A percentile compares a stretch with the other conserved stretches of the same genome.
phyloP scores from a whole-genome alignment of 2,113 vertebrate genomes.

The Zapornia atra region DNA sequence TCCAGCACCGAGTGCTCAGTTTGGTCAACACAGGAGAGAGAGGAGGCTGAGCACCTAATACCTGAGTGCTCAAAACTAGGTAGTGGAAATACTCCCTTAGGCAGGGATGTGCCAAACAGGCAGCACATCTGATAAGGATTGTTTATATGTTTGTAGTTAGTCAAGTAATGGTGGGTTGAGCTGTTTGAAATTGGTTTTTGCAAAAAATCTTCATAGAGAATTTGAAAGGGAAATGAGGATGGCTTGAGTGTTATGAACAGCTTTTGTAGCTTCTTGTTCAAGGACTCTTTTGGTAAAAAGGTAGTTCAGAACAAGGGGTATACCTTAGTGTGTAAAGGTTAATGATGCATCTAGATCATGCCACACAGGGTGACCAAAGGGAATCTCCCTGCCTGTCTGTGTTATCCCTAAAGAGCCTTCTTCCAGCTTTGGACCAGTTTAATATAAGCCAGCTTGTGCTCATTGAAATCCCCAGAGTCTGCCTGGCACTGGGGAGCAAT shows the following conservation, averaged over 20 bases:
- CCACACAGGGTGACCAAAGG: neutral
- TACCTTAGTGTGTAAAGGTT: neutral
- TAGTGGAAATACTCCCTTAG: neutral
- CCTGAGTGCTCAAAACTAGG: neutral
- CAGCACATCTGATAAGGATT: neutral
- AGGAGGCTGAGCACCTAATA: neutral
- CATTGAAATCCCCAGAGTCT: slow-evolving; percentile 3
- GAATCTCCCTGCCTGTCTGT: neutral
- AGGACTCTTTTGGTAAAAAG: neutral
- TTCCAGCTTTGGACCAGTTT: neutral
- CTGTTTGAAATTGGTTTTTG: neutral
- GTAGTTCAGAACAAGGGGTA: neutral
- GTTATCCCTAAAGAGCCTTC: neutral
- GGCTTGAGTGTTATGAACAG: neutral
- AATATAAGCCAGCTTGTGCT: slow-evolving; percentile 23
- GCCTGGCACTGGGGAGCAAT: slow-evolving; percentile 52
- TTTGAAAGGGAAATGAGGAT: neutral
- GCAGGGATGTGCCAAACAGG: neutral
- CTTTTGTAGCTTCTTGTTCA: neutral
- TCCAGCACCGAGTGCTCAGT: neutral
- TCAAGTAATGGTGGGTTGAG: neutral
- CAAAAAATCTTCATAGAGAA: neutral
- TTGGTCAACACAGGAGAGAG: neutral
- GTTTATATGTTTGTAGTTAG: neutral
- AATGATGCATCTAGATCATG: neutral